Percentiles rank a stretch among this genome's conserved stretches.
These are phyloP conservation scores for Spinibarbus caldwelli DNA, from an alignment of 2,797 vertebrate genomes.

Conservation along the genomic window DNA sequence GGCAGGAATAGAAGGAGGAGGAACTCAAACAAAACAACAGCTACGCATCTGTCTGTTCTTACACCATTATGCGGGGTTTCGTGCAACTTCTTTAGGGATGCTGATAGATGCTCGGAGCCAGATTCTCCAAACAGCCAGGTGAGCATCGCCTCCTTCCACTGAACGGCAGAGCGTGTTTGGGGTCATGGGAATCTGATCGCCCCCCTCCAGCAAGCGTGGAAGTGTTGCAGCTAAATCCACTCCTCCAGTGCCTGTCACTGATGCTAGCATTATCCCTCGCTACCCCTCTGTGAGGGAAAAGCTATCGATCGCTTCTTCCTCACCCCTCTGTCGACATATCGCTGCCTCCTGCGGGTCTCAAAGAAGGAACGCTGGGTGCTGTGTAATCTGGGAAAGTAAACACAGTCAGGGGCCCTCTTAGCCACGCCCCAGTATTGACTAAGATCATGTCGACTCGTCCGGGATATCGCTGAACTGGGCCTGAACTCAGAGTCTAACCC, in stretches of 20 bases:
- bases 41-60: constrained; percentile 18
- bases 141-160: constrained; percentile 9
- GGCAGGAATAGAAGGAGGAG: not conserved
- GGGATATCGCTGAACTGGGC: constrained; percentile 24
- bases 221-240: constrained; percentile 50
- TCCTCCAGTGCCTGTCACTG: constrained; percentile 62
- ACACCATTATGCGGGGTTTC: constrained; percentile 9
- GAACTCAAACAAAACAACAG: constrained; percentile 33
- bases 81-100: constrained; percentile 16
- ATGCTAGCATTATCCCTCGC: constrained; percentile 49
- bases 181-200: constrained; percentile 70
- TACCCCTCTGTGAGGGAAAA: constrained; percentile 56
- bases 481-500: constrained; percentile 10
- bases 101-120: constrained; percentile 8
- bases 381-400: constrained; percentile 56
- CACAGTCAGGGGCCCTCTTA: constrained; percentile 23
- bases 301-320: constrained; percentile 61
- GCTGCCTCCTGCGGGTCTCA: constrained; percentile 55
- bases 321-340: constrained; percentile 58
- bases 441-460: not conserved
- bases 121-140: constrained; percentile 26
- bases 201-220: constrained; percentile 26
- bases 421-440: constrained; percentile 32
- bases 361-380: constrained; percentile 45
- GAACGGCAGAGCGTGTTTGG: constrained; percentile 19